Evolutionary conservation across 2,888 invertebrate species (phyloP).

Genomic region (Epinotia bilunana): DNA sequence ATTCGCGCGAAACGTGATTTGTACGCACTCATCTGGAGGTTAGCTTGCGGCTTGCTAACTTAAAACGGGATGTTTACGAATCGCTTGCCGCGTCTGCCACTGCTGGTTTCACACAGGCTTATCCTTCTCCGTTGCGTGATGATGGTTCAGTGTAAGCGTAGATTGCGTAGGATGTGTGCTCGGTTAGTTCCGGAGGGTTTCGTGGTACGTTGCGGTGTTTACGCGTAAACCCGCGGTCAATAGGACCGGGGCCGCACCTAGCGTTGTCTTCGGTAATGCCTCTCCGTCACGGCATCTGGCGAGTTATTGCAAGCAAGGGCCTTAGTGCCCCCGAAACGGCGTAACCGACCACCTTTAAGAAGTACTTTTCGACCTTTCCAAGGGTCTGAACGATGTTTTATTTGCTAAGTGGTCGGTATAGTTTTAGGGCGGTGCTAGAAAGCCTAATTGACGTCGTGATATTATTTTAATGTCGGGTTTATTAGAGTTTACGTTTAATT

Average conservation of each 20-base stretch:
- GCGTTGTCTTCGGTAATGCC: conserved; percentile 79
- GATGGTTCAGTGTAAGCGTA: conserved; percentile 52
- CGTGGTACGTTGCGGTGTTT: conserved; percentile 71
- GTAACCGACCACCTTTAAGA: conserved; percentile 2
- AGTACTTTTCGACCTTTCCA: neutral
- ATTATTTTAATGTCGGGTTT: conserved; percentile 67
- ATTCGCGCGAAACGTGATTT: conserved; percentile 85
- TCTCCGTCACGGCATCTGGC: conserved; percentile 77
- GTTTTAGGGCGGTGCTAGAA: conserved; percentile 61
- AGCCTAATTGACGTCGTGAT: conserved; percentile 75
- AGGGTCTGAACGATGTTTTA: conserved; percentile 65
- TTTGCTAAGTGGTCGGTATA: conserved; percentile 78
- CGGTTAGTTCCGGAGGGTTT: conserved; percentile 27
- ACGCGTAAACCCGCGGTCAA: conserved; percentile 80
- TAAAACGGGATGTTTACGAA: conserved; percentile 55
- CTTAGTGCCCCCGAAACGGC: conserved; percentile 47
- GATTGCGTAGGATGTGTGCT: conserved; percentile 43
- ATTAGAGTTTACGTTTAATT: conserved; percentile 37
- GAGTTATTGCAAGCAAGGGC: conserved; percentile 64
- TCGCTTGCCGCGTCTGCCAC: conserved; percentile 52
- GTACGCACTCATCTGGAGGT: conserved; percentile 84
- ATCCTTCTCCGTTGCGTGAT: neutral
- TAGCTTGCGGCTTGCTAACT: conserved; percentile 68
- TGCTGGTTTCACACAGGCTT: conserved; percentile 45
- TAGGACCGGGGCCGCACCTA: conserved; percentile 78